Base-by-base conservation (phyloP, 2,797 vertebrate species). In the Tokudaia muenninki region DNA sequence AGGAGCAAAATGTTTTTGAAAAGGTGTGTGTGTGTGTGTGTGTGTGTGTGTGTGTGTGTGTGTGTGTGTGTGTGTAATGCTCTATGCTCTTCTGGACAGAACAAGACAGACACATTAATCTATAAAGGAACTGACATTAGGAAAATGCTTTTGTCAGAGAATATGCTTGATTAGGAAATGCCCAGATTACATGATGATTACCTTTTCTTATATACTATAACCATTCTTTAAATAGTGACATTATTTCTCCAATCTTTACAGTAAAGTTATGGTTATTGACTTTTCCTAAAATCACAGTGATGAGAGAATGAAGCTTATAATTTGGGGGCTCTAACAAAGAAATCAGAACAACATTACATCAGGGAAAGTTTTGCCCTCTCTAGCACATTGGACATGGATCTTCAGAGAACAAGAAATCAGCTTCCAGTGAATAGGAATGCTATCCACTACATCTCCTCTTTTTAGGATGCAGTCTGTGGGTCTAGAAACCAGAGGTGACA, bases 291-390 rank as follows among this genome's bases (percentile, higher is more conserved):
- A 98, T 96, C 92, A 91, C 90, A 98, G 97, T 97, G 98, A 98
- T 98, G 98, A 99, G 98, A 98, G 98, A 98, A 97, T 77, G 97
- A 97, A 98, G 98, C 98, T 98, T 98, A 97, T 98, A 99, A 99
- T 98, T 98, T 98, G 94, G 96, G 96, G 41, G 93, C 92, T 95
- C 47, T 97, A 98, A 97, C 92, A 98, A 94, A 90, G 59, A 41
- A 92, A 44, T 12, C 21, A 57, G 96, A 97, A 97, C 63, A 80
- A 90, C 63, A 81, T 97, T 91, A 95, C 65, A 95, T 95, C 92
- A 72, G 41, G 89, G 79, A 44, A 70, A 97, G 75, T 65, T 95
- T 89, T 81, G 41, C 41, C n/a, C 50, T 93, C 81, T 59, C 81
- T 65, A 86, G 59, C 55, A 37, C 6, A 92, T 90, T 50, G 77